Evolutionary conservation across 1,140 invertebrate genomes (phyloP), one percentile per base, ranked within the genome.

Genomic region (Dolichoris vasculosae): DNA sequence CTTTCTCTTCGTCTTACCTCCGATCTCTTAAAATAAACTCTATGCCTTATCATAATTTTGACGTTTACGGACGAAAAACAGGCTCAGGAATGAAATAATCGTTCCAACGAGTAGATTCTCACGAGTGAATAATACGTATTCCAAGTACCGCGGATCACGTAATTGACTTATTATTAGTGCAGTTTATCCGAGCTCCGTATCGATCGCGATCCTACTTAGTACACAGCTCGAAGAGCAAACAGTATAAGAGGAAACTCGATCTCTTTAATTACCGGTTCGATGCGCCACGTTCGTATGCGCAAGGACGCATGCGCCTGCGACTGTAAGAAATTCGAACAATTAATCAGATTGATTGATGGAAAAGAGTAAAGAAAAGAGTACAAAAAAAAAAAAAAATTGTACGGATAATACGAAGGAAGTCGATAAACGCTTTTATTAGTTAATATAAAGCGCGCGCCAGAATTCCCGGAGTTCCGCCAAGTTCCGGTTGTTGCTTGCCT

Each of bases 321-420:
- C 3, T 59, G 51, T 40, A 84, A 64, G 75, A 78, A 77, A 78
- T 78, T 51, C 75, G 26, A 84, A 80, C 83, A 80, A 84, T 80
- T 84, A 84, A 84, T 80, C 83, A 84, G 77, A 35, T 38, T 73
- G 83, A 84, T 84, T 59, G 76, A 84, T 84, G 75, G 40, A 30
- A 38, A 40, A 30, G 32, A n/a, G 35, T 9, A 51, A 9, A 51
- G 48, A 51, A 9, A 51, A 51, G 17, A 17, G 8, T 9, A 51
- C 48, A 51, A 51, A 32, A 32, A 64, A 64, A n/a, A n/a, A 73
- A n/a, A 43, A 17, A 26, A 32, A 35, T 11, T 23, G n/a, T 59
- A 30, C 38, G 0, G 26, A 59, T 69, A 59, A 59, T 17, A 40
- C 55, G 48, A 20, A 48, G 43, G 43, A 78, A 84, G 82, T 71